Conservation (phyloP, 1,140 invertebrate species). For the Euura saliciscinereae region DNA sequence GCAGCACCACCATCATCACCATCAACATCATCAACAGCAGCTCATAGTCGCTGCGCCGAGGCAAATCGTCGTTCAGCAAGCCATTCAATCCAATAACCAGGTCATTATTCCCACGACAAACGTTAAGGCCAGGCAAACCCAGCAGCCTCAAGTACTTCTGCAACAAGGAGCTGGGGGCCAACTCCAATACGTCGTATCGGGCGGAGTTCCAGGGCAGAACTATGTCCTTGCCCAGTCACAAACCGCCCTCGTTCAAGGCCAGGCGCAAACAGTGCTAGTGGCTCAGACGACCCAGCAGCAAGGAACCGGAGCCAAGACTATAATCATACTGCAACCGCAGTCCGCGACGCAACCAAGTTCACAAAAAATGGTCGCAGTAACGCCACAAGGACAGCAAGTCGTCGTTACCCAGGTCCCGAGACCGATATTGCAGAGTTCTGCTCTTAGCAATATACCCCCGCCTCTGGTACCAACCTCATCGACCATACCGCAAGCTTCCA, state of each 20-base stretch:
- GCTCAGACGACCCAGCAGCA: conserved; percentile 69
- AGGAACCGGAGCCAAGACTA: conserved; percentile 70
- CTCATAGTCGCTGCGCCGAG: conserved; percentile 54
- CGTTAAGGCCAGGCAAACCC: conserved; percentile 51
- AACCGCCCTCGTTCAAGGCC: conserved; percentile 65
- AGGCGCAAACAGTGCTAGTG: conserved; percentile 67
- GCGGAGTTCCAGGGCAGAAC: conserved; percentile 60
- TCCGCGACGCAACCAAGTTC: conserved; percentile 44
- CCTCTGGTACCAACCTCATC: conserved; percentile 55
- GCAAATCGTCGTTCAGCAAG: conserved; percentile 58
- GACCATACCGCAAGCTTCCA: conserved; percentile 53
- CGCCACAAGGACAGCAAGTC: conserved; percentile 69
- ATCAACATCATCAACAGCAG: conserved; percentile 52
- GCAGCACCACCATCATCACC: conserved; percentile 45
- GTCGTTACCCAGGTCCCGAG: conserved; percentile 64
- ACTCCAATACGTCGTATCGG: conserved; percentile 63
- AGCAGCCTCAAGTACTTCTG: conserved; percentile 54
- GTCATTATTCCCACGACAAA: conserved; percentile 50
- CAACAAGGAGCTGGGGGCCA: conserved; percentile 53
- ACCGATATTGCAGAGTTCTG: conserved; percentile 60
- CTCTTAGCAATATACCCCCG: conserved; percentile 54
- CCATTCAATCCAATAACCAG: conserved; percentile 58
- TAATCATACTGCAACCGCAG: conserved; percentile 75
- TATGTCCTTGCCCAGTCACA: conserved; percentile 71
- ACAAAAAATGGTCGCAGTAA: conserved; percentile 69